Evolutionary conservation across 2,113 vertebrate genomes (phyloP).

Genomic region (Otocyon megalotis): DNA sequence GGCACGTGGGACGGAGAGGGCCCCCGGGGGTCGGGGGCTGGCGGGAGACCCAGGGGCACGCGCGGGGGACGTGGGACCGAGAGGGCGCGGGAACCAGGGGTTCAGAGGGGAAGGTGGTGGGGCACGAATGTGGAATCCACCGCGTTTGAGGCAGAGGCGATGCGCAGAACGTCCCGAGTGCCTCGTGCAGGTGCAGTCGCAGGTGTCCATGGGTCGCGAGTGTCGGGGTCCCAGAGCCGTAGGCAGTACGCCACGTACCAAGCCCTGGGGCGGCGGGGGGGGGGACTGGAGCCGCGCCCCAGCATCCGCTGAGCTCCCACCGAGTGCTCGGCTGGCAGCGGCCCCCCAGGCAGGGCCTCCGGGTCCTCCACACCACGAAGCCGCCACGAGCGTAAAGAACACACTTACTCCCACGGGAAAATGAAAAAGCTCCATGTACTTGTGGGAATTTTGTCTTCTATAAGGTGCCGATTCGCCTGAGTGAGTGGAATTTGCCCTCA

Average conservation of each 20-base stretch:
- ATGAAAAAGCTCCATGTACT: not conserved
- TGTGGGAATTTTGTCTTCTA: not conserved
- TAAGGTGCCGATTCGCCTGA: not conserved
- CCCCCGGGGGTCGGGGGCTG: not conserved
- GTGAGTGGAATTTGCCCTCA: not conserved
- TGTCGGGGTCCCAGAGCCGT: too few relatives aligned
- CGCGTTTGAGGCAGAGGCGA: accelerated
- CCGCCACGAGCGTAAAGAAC: not conserved
- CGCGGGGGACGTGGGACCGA: too few relatives aligned
- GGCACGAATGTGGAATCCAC: not conserved
- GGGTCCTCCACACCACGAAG: not conserved
- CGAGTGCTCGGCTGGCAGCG: too few relatives aligned
- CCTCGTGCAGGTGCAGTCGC: not conserved
- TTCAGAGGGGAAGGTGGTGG: not conserved
- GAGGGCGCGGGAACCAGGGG: too few relatives aligned
- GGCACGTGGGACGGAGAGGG: not conserved
- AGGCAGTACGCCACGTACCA: not conserved
- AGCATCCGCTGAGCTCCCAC: too few relatives aligned
- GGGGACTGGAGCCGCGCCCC: too few relatives aligned
- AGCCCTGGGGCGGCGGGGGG: not conserved
- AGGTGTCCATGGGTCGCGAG: too few relatives aligned
- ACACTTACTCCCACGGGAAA: not conserved
- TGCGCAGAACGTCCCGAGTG: not conserved
- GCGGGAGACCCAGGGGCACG: accelerated
- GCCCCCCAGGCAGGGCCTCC: not conserved